Percentiles rank a stretch among this genome's conserved stretches.
Evolutionary conservation across 2,797 vertebrate species (phyloP).

Genomic region (Danio aesculapii): DNA sequence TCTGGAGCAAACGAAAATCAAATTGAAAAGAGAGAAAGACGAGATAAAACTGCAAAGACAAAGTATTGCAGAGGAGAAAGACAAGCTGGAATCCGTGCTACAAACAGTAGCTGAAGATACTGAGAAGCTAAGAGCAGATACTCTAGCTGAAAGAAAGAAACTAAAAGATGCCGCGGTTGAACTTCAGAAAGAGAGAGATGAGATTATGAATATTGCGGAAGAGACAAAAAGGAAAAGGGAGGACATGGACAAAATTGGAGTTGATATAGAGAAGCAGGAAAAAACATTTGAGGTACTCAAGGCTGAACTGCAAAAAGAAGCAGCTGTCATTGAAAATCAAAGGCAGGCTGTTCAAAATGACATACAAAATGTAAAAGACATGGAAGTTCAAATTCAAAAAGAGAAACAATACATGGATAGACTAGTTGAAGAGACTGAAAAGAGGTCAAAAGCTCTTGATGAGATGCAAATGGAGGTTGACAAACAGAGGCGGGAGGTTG

Average conservation of each 20-base stretch:
- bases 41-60: conserved; percentile 29
- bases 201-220: neutral
- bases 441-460: conserved; percentile 33
- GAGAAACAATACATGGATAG: conserved; percentile 18
- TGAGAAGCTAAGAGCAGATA: conserved; percentile 13
- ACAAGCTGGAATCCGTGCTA: conserved; percentile 19
- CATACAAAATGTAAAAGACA: conserved; percentile 19
- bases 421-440: conserved; percentile 28
- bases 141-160: conserved; percentile 6
- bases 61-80: neutral
- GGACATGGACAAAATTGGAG: conserved; percentile 20
- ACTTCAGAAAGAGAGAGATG: conserved; percentile 36
- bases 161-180: neutral
- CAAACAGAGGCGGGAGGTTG: conserved; percentile 17
- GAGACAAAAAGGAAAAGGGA: conserved; percentile 15
- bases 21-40: conserved; percentile 13
- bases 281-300: neutral
- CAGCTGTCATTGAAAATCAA: conserved; percentile 13
- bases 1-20: conserved; percentile 5
- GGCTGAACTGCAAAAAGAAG: conserved; percentile 21
- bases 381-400: conserved; percentile 22
- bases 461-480: conserved; percentile 10
- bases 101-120: conserved; percentile 20
- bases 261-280: conserved; percentile 14
- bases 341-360: conserved; percentile 2